Evolutionary conservation across 2,797 vertebrate species (phyloP).

Genomic region (Etheostoma perlongum): DNA sequence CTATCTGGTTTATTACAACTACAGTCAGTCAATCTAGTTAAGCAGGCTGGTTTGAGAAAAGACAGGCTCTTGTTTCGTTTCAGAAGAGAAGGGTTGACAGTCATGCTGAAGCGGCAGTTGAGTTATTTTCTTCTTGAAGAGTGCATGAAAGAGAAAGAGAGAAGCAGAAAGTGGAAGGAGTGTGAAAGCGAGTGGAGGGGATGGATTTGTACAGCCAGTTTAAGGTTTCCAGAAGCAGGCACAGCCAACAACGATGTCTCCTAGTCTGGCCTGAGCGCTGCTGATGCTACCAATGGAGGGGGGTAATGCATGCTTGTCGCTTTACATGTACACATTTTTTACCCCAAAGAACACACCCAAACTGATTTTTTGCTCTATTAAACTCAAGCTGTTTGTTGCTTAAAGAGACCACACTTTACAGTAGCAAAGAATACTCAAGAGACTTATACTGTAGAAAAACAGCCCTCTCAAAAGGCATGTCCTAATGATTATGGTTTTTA

Average conservation of each 20-base stretch:
- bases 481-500: background rate
- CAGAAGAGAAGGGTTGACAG: slow-evolving; percentile 68
- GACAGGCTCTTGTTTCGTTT: slow-evolving; percentile 72
- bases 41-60: slow-evolving; percentile 75
- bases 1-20: slow-evolving; percentile 54
- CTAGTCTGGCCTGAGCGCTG: slow-evolving; percentile 73
- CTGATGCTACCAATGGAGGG: slow-evolving; percentile 51
- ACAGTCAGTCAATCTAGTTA: slow-evolving; percentile 70
- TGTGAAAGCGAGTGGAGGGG: slow-evolving; percentile 70
- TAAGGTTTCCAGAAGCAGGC: slow-evolving; percentile 85
- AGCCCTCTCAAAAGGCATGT: slow-evolving; percentile 39
- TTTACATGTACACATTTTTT: slow-evolving; percentile 26
- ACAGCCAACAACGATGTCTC: slow-evolving; percentile 83
- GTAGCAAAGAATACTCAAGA: slow-evolving; percentile 18
- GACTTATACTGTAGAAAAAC: slow-evolving; percentile 56
- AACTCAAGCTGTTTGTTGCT: slow-evolving; percentile 4
- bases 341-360: background rate
- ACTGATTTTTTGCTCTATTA: slow-evolving; percentile 20
- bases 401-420: slow-evolving; percentile 47
- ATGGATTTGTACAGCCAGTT: slow-evolving; percentile 83
- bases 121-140: slow-evolving; percentile 76
- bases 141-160: slow-evolving; percentile 76
- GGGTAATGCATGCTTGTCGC: slow-evolving; percentile 75
- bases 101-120: slow-evolving; percentile 85
- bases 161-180: slow-evolving; percentile 70